A percentile compares a stretch with the other conserved stretches of the same genome.
phyloP scores from a whole-genome alignment of 2,113 vertebrate species.

The Nesogale talazaci region DNA sequence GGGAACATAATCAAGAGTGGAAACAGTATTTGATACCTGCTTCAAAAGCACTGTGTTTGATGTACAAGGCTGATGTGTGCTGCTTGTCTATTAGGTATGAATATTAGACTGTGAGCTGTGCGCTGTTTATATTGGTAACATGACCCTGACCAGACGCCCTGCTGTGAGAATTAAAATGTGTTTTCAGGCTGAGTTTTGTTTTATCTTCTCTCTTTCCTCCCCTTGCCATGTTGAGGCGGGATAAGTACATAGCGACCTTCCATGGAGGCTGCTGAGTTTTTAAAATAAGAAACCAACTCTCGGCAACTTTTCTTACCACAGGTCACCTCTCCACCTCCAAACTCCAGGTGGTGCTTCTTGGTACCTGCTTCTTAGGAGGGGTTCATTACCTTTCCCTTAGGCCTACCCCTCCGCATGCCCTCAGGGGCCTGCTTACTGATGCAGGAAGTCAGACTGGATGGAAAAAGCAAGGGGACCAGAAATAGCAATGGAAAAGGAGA shows the following conservation, averaged over 20 bases:
- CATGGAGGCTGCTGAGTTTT: conserved; percentile 61
- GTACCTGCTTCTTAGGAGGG: background rate
- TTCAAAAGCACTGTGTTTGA: conserved; percentile 83
- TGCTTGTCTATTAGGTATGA: conserved; percentile 84
- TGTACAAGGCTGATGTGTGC: conserved; percentile 81
- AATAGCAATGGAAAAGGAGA: background rate
- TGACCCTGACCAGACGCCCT: conserved; percentile 79
- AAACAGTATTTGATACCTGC: conserved; percentile 83
- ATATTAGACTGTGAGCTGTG: conserved; percentile 82
- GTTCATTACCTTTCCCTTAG: background rate
- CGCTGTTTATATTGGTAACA: conserved; percentile 82
- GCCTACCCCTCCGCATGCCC: background rate
- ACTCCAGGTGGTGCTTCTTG: background rate
- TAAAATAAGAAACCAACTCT: conserved; percentile 70
- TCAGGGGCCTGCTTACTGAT: background rate
- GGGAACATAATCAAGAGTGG: conserved; percentile 80
- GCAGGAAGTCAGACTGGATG: background rate
- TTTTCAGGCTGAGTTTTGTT: conserved; percentile 16
- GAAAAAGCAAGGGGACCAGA: background rate
- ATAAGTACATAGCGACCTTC: conserved; percentile 70
- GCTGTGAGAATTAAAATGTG: conserved; percentile 77
- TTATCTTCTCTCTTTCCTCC: conserved; percentile 10
- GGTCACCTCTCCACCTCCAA: background rate
- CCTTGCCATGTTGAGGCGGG: conserved; percentile 76
- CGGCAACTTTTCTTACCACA: background rate